Conservation (phyloP, 2,888 invertebrate genomes). For the Pterostichus niger region DNA sequence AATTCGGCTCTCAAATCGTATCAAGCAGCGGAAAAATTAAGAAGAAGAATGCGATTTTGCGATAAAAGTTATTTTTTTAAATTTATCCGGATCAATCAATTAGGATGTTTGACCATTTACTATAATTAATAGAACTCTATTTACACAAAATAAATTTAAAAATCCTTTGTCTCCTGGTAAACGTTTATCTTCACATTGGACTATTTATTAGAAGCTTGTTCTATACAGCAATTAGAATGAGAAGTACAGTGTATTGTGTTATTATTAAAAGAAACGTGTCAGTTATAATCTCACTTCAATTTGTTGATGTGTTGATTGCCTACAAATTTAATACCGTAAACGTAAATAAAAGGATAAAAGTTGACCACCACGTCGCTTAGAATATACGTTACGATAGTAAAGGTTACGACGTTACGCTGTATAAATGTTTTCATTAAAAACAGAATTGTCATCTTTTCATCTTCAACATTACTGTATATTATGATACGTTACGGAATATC, state of each 20-base stretch:
- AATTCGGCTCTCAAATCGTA: conserved; percentile 46
- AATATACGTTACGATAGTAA: too few species aligned
- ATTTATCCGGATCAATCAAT: conserved; percentile 5
- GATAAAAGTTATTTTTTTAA: conserved; percentile 25
- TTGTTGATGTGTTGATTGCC: too few species aligned
- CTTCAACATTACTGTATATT: too few species aligned
- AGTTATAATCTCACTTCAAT: too few species aligned
- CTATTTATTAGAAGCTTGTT: conserved; percentile 21
- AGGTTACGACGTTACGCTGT: too few species aligned
- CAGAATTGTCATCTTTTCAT: too few species aligned
- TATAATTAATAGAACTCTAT: conserved; percentile 34
- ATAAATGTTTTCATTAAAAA: too few species aligned
- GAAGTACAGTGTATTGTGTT: conserved; percentile 19
- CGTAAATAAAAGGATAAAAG: too few species aligned
- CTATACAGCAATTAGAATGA: conserved; percentile 18
- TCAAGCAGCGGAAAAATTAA: conserved; percentile 27
- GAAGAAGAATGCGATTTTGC: conserved; percentile 13
- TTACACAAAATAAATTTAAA: conserved; percentile 11
- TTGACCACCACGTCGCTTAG: too few species aligned
- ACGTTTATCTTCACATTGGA: conserved; percentile 11
- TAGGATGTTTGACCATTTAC: conserved; percentile 43
- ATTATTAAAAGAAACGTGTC: conserved; percentile 47
- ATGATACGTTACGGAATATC: too few species aligned
- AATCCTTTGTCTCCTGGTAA: conserved; percentile 7
- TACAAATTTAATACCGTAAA: too few species aligned